These are phyloP conservation scores for Oncopodura yosiiana DNA, from an alignment of 1,140 invertebrate genomes.

Conservation along the genomic window DNA sequence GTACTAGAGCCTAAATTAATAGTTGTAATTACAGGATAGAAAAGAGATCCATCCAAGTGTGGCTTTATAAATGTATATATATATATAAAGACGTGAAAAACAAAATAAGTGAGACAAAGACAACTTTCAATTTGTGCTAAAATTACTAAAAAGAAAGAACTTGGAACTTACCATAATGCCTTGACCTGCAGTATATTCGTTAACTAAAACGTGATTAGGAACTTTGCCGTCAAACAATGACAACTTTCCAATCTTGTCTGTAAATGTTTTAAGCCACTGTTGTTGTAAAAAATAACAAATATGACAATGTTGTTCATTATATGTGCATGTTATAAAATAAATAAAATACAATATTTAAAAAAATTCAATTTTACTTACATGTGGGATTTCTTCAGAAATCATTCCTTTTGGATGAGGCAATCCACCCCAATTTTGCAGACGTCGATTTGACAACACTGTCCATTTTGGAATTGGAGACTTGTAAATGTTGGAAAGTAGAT, in stretches of 20 bases:
- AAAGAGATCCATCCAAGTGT: conserved; percentile 88
- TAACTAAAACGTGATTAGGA: conserved; percentile 91
- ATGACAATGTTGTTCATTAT: conserved; percentile 10
- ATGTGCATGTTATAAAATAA: too few relatives aligned
- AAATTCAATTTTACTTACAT: conserved; percentile 40
- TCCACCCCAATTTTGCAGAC: conserved; percentile 94
- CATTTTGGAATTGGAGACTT: conserved; percentile 85
- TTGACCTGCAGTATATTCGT: conserved; percentile 88
- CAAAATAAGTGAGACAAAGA: conserved; percentile 26
- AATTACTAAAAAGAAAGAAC: background rate
- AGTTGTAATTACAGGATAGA: conserved; percentile 84
- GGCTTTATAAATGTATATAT: too few relatives aligned
- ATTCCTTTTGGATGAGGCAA: conserved; percentile 86
- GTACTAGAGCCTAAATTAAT: conserved; percentile 84
- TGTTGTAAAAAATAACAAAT: conserved; percentile 36
- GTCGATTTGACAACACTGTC: conserved; percentile 80
- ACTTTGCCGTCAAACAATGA: conserved; percentile 60
- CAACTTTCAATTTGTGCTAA: conserved; percentile 13
- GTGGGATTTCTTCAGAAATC: conserved; percentile 80
- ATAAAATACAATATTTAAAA: conserved; percentile 3
- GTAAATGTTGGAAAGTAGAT: conserved; percentile 57
- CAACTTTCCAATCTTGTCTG: conserved; percentile 61
- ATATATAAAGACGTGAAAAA: too few relatives aligned
- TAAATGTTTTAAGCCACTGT: conserved; percentile 69
- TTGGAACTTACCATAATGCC: conserved; percentile 64